A percentile compares a stretch with the other conserved stretches of the same genome.
These are phyloP conservation scores for Eupithecia exiguata DNA, from an alignment of 2,888 invertebrate genomes.

Conservation along the genomic window DNA sequence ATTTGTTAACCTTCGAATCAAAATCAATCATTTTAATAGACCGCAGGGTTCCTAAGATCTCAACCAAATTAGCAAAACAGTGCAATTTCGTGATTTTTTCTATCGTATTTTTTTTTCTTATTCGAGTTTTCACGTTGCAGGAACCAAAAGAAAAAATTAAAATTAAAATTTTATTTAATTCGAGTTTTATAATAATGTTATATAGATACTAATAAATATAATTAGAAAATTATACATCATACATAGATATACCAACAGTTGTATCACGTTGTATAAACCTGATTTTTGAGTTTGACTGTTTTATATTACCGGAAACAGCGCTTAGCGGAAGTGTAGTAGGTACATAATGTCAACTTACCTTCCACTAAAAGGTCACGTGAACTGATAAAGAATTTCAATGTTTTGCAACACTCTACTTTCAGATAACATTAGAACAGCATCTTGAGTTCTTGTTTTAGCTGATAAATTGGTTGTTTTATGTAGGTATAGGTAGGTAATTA, in stretches of 20 bases:
- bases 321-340: not conserved
- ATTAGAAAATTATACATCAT: too few species aligned
- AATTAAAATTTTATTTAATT: too few species aligned
- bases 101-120: too few species aligned
- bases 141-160: too few species aligned
- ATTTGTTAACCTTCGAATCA: too few species aligned
- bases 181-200: too few species aligned
- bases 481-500: not conserved
- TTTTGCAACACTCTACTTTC: not conserved
- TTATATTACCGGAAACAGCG: not conserved
- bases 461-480: not conserved
- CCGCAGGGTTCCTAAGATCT: too few species aligned
- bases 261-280: not conserved
- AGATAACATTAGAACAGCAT: not conserved
- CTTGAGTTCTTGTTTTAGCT: not conserved
- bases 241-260: not conserved
- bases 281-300: not conserved
- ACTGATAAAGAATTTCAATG: not conserved
- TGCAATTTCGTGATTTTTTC: too few species aligned
- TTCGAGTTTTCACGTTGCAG: too few species aligned
- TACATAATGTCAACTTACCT: constrained; percentile 1
- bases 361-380: not conserved
- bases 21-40: too few species aligned
- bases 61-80: too few species aligned
- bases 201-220: too few species aligned